Conservation (phyloP, 2,113 vertebrate genomes). For the Dascyllus trimaculatus region DNA sequence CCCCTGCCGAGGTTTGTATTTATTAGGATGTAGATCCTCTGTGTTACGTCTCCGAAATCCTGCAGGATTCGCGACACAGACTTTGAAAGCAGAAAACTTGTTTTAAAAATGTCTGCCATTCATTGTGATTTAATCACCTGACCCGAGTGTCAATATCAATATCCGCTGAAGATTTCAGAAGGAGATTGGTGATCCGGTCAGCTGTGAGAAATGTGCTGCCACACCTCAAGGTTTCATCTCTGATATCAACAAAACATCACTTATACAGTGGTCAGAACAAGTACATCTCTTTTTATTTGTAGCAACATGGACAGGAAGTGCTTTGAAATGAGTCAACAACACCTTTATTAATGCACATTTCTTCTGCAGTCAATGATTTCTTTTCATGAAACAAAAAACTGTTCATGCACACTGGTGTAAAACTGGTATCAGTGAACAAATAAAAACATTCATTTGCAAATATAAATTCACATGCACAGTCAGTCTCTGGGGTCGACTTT, state of each 20-base stretch:
- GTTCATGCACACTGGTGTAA: too few relatives aligned
- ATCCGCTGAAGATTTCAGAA: constrained; percentile 53
- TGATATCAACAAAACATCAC: neutral
- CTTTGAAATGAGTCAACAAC: neutral
- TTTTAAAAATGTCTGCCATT: constrained; percentile 1
- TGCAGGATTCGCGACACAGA: constrained; percentile 44
- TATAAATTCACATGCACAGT: neutral
- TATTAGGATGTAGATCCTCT: constrained; percentile 65
- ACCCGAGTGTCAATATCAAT: constrained; percentile 66
- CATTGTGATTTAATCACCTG: constrained; percentile 57
- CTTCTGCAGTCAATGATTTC: too few relatives aligned
- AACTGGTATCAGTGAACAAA: too few relatives aligned
- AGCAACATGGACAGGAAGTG: too few relatives aligned
- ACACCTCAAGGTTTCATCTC: constrained; percentile 3
- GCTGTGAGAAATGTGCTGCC: constrained; percentile 18
- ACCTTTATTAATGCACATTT: neutral
- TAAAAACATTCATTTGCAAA: neutral
- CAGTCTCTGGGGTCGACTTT: neutral
- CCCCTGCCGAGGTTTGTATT: constrained; percentile 65
- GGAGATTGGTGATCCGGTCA: constrained; percentile 26
- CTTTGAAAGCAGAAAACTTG: constrained; percentile 31
- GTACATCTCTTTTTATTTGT: neutral
- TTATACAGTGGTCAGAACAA: neutral
- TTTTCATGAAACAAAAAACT: too few relatives aligned
- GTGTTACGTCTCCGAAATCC: constrained; percentile 39